Evolutionary conservation across 2,888 invertebrate species (phyloP).

Genomic region (Anorthoa munda): DNA sequence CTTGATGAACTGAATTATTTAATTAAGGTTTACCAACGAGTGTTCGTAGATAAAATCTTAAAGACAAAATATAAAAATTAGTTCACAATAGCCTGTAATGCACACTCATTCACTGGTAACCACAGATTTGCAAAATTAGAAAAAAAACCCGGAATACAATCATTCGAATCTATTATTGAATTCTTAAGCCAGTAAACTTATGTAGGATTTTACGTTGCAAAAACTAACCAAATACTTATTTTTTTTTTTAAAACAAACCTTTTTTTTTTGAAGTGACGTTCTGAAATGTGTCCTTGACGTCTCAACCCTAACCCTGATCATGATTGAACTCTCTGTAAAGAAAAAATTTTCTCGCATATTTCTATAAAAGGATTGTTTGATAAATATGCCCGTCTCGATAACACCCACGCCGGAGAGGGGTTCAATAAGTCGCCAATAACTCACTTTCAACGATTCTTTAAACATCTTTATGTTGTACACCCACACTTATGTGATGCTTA

Average conservation of each 20-base stretch:
- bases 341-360: neutral
- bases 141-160: no score
- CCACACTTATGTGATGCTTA: conserved; percentile 26
- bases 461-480: conserved; percentile 43
- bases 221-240: neutral
- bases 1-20: no score
- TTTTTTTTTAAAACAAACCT: neutral
- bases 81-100: no score
- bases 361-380: conserved; percentile 8
- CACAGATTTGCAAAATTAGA: no score
- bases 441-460: conserved; percentile 45
- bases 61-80: no score
- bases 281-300: neutral
- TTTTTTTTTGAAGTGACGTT: neutral
- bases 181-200: neutral
- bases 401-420: conserved; percentile 32
- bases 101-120: no score
- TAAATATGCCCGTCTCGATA: neutral
- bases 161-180: no score
- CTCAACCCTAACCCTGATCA: neutral
- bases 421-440: conserved; percentile 50
- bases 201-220: neutral
- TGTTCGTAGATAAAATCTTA: no score
- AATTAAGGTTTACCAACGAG: no score
- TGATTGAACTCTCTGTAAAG: neutral